Conservation (phyloP, 2,113 vertebrate species). For the Labeo rohita region DNA sequence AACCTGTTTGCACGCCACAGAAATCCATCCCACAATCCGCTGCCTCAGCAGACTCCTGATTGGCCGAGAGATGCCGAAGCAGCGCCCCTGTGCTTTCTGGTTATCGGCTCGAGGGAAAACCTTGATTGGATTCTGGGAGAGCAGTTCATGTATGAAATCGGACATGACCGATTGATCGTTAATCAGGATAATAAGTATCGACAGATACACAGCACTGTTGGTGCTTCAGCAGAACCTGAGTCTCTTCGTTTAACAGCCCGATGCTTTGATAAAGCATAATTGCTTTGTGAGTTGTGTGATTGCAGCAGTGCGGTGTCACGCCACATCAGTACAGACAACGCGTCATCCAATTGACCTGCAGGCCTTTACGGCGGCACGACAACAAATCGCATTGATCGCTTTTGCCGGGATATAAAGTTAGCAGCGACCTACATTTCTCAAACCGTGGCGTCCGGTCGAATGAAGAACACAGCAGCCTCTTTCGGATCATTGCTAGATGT, state of each 20-base stretch:
- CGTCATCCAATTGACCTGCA: conserved; percentile 47
- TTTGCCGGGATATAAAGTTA: conserved; percentile 54
- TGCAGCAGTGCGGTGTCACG: not conserved
- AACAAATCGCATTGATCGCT: conserved; percentile 67
- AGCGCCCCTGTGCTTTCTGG: not conserved
- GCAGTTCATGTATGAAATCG: conserved; percentile 79
- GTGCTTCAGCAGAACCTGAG: not conserved
- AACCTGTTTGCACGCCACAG: not conserved
- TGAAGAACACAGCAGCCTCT: not conserved
- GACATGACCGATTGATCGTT: conserved; percentile 79
- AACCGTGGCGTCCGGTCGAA: not conserved
- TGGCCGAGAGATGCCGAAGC: not conserved
- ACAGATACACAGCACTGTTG: conserved; percentile 13
- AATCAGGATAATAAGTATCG: conserved; percentile 49
- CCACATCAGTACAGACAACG: not conserved
- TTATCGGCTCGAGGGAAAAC: conserved; percentile 45
- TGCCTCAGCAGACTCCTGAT: not conserved
- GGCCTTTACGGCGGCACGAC: conserved; percentile 47
- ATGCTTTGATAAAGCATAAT: not conserved
- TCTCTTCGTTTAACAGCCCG: not conserved
- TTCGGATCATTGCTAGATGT: not conserved
- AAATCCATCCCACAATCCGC: not conserved
- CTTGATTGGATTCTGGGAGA: conserved; percentile 61
- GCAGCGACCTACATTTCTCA: not conserved
- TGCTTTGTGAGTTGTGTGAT: not conserved